A percentile compares a stretch with the other conserved stretches of the same genome.
Conservation (phyloP, 2,113 vertebrate genomes). For the Mustela lutreola region DNA sequence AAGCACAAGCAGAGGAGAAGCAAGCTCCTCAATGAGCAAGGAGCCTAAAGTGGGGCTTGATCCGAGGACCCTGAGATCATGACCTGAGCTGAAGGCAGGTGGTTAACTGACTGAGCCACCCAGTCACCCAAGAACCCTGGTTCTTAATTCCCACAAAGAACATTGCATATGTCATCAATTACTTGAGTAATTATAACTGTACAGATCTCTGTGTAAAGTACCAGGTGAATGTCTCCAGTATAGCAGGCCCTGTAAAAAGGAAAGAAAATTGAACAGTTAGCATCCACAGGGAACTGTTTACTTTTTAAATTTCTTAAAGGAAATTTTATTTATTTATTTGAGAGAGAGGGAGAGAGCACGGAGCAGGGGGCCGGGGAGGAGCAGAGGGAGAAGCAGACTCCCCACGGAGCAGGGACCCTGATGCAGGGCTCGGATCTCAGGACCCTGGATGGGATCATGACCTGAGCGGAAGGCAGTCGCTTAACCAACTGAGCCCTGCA, state of each 20-base stretch:
- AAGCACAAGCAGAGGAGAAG: too few relatives aligned
- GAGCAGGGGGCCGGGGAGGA: too few relatives aligned
- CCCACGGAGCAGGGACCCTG: not conserved
- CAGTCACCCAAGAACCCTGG: not conserved
- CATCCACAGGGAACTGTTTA: not conserved
- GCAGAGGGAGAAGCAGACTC: too few relatives aligned
- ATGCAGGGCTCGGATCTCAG: not conserved
- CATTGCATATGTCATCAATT: not conserved
- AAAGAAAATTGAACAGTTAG: not conserved
- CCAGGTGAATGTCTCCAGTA: not conserved
- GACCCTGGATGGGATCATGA: too few relatives aligned
- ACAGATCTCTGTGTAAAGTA: not conserved
- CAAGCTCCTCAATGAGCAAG: too few relatives aligned
- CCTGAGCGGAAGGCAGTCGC: not conserved
- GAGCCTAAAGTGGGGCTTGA: too few relatives aligned
- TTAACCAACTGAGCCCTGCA: not conserved
- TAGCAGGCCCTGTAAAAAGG: not conserved
- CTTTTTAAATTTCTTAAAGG: not conserved
- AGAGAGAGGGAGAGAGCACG: not conserved
- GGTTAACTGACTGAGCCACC: too few relatives aligned
- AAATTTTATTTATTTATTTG: not conserved
- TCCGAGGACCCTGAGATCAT: too few relatives aligned
- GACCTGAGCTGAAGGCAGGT: too few relatives aligned
- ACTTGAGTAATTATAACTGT: not conserved
- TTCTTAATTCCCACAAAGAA: not conserved